phyloP scores from a whole-genome alignment of 2,113 vertebrate species.

The Chinchilla lanigera region DNA sequence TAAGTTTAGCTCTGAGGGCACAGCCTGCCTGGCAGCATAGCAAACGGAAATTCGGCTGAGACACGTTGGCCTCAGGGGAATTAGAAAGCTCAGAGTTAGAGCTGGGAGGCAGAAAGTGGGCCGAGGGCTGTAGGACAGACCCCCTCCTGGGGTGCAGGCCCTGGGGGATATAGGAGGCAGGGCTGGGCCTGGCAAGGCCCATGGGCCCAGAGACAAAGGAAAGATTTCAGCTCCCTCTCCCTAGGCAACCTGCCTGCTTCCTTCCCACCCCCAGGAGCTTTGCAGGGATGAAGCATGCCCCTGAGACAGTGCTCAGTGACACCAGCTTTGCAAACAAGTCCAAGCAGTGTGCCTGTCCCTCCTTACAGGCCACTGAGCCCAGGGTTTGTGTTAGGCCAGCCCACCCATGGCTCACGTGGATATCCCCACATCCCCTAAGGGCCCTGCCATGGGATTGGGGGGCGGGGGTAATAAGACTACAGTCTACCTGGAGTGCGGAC shows the following conservation, averaged over 20 bases:
- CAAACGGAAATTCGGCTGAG: not conserved
- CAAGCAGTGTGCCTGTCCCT: not conserved
- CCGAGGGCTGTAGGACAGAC: constrained; percentile 4
- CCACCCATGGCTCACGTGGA: not conserved
- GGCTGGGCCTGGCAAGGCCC: constrained; percentile 25
- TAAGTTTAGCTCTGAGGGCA: constrained; percentile 56
- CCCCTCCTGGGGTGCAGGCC: constrained; percentile 35
- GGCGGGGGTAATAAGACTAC: not conserved
- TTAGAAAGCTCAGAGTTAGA: not conserved
- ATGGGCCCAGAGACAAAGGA: constrained; percentile 49
- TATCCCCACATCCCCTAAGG: not conserved
- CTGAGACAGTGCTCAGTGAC: constrained; percentile 49
- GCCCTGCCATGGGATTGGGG: not conserved
- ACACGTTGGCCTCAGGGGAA: not conserved
- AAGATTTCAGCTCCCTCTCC: constrained; percentile 62
- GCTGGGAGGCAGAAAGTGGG: constrained; percentile 33
- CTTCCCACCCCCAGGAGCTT: constrained; percentile 72
- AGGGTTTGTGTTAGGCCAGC: not conserved
- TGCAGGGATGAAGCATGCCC: not conserved
- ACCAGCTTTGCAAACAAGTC: constrained; percentile 68
- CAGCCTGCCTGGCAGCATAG: not conserved
- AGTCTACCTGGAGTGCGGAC: not conserved
- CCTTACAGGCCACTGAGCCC: not conserved
- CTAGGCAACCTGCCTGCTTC: constrained; percentile 76
- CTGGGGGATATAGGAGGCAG: not conserved